phyloP scores from a whole-genome alignment of 2,888 invertebrate genomes.

The Andrena hattorfiana region DNA sequence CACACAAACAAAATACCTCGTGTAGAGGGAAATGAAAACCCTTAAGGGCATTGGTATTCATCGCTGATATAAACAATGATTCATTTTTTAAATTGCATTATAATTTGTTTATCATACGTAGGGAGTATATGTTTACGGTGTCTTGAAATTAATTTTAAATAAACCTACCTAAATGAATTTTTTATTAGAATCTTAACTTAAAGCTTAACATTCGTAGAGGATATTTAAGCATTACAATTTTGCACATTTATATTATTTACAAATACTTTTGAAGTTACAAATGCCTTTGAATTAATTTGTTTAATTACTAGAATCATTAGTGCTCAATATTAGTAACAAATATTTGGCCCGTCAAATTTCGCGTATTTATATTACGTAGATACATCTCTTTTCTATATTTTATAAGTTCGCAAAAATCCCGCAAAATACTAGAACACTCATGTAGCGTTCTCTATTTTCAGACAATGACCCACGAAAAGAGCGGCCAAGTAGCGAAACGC shows the following conservation, averaged over 20 bases:
- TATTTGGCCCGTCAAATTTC: background rate
- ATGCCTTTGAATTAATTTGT: background rate
- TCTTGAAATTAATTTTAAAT: background rate
- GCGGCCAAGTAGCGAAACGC: conserved; percentile 86
- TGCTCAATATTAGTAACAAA: background rate
- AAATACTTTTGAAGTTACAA: background rate
- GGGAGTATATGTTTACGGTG: background rate
- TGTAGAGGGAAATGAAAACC: no score
- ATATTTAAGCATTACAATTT: no score
- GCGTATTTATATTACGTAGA: background rate
- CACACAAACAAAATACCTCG: no score
- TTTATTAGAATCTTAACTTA: no score
- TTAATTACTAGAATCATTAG: background rate
- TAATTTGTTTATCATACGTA: no score
- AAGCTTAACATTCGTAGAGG: no score
- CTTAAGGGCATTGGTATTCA: no score
- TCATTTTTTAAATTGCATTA: no score
- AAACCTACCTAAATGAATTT: background rate
- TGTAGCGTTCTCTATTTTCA: conserved; percentile 82
- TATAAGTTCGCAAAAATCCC: background rate
- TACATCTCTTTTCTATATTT: background rate
- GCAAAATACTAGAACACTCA: conserved; percentile 27
- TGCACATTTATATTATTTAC: background rate
- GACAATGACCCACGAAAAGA: conserved; percentile 87
- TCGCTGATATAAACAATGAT: no score